Evolutionary conservation across 2,888 invertebrate species (phyloP), one percentile per base, ranked within the genome.

Genomic region (Leptodirus hochenwartii): DNA sequence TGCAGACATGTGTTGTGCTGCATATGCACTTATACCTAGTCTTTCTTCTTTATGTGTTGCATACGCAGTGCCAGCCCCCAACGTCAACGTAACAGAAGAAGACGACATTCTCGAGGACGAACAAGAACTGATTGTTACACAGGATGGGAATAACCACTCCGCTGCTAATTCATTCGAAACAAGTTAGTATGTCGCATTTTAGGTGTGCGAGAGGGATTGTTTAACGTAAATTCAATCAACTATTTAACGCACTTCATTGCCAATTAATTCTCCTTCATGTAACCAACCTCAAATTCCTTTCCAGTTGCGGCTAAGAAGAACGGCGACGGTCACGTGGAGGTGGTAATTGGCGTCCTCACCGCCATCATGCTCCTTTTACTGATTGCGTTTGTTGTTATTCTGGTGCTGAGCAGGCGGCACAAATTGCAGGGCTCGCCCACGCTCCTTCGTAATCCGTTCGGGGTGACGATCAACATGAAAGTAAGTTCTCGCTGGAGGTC

Each of bases 401-500:
- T 69, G 28, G 54, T 67, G 23, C 52, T 69, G 26, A 68, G 65
- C 46, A 58, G 64, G 35, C 53, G 69, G 29, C 65, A 68, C 39
- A 69, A 70, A 41, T 49, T 63, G 23, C 67, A 69, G 42, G 66
- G 65, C 25, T 67, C 67, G 4, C 66, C 66, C 3, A 64, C 66
- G n/a, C 55, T 67, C 28, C 49, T 67, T 23, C 59, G 66, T 39
- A 67, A 69, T 49, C 67, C 67, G 29, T 68, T 69, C 40, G 64
- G 66, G 31, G 68, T 73, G 31, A 64, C 67, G 35, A 66, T 74
- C 37, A 72, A 72, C 49, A 69, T 73, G 64, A 73, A 72, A 60
- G 71, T 66, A 53, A n/a, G n/a, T n/a, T n/a, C n/a, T n/a, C n/a
- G n/a, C n/a, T n/a, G n/a, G n/a, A n/a, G n/a, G n/a, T n/a, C n/a